Conservation (phyloP, 2,797 vertebrate species). For the Nasua narica region DNA sequence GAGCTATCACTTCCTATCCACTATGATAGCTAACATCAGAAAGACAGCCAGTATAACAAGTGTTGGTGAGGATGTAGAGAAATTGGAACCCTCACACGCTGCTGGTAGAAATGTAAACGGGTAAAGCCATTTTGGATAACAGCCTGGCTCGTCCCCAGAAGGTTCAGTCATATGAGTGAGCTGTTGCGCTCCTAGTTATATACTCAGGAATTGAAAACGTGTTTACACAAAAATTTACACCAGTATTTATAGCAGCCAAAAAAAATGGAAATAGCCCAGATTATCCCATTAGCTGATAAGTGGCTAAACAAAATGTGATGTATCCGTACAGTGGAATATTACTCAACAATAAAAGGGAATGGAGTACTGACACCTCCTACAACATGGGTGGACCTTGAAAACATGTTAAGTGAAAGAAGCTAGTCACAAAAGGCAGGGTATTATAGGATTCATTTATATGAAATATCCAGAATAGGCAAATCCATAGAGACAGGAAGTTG, state of each 20-base stretch:
- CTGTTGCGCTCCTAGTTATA: neutral
- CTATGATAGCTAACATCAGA: neutral
- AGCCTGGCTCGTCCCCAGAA: neutral
- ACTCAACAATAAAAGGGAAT: neutral
- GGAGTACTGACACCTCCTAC: neutral
- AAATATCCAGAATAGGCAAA: neutral
- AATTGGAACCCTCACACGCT: neutral
- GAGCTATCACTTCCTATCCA: neutral
- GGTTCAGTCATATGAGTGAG: neutral
- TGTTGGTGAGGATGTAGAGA: neutral
- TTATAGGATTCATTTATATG: neutral
- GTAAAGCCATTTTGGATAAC: neutral
- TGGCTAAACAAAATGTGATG: neutral
- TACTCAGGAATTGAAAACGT: neutral
- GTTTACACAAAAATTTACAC: neutral
- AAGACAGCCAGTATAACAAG: neutral
- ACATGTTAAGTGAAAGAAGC: neutral
- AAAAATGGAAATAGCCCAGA: neutral
- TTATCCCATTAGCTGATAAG: neutral
- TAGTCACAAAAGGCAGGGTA: neutral
- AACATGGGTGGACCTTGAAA: neutral
- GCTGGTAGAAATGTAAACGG: neutral
- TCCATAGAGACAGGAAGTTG: neutral
- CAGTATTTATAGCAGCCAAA: neutral
- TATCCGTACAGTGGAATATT: neutral